phyloP scores from a whole-genome alignment of 92 coral and sea anemone species.

The Virgularia gustaviana region DNA sequence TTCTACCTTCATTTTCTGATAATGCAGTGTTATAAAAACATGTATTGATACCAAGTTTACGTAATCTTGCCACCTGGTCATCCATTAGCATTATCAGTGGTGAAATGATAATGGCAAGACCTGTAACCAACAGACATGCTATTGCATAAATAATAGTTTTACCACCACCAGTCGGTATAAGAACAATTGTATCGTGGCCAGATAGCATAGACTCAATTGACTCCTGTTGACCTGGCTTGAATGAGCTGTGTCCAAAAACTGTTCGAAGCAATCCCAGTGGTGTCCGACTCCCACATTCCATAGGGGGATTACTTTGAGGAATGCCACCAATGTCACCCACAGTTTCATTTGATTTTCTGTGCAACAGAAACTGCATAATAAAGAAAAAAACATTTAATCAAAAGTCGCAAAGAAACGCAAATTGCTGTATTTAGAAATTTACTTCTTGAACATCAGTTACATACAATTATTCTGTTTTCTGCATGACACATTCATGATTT shows the following conservation, averaged over 20 bases:
- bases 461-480: no score
- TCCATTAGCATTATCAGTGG: conserved; percentile 32
- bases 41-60: conserved; percentile 25
- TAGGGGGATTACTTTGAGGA: background rate
- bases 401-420: no score
- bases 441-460: no score
- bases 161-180: conserved; percentile 54
- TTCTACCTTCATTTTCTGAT: conserved; percentile 29
- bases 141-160: conserved; percentile 38
- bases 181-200: conserved; percentile 34
- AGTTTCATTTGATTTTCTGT: no score
- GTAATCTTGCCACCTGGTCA: conserved; percentile 36
- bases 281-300: background rate
- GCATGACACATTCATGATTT: no score
- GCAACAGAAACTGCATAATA: no score
- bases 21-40: conserved; percentile 18
- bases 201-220: conserved; percentile 10
- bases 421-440: no score
- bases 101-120: conserved; percentile 30
- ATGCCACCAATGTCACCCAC: no score
- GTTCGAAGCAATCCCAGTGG: background rate
- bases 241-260: conserved; percentile 13
- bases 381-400: no score
- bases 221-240: conserved; percentile 35
- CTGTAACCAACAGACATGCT: conserved; percentile 17